Evolutionary conservation across 2,888 invertebrate genomes (phyloP).

Genomic region (Cheilosia variabilis): DNA sequence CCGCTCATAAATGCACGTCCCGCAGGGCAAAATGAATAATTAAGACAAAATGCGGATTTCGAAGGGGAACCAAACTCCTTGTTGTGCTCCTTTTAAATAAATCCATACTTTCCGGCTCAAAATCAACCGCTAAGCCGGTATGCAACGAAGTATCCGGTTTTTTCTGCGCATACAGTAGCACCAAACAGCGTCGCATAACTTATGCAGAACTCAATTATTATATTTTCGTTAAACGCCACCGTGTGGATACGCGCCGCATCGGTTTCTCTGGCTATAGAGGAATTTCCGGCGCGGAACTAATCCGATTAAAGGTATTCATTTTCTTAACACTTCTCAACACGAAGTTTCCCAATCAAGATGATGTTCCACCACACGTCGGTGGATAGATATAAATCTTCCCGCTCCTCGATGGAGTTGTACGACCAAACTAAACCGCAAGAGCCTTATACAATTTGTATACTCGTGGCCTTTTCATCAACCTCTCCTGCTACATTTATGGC

Average conservation of each 20-base stretch:
- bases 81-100: not conserved
- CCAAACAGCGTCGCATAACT: slow-evolving; percentile 43
- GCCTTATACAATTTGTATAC: slow-evolving; percentile 16
- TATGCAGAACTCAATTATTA: slow-evolving; percentile 71
- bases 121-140: slow-evolving; percentile 1
- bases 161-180: slow-evolving; percentile 40
- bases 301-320: slow-evolving; percentile 71
- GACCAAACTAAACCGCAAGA: slow-evolving; percentile 16
- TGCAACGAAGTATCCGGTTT: not conserved
- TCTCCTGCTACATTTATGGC: slow-evolving; percentile 64
- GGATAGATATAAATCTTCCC: slow-evolving; percentile 42
- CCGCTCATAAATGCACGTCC: not conserved
- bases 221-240: slow-evolving; percentile 48
- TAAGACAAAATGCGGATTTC: not conserved
- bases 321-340: slow-evolving; percentile 63
- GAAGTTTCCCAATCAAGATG: slow-evolving; percentile 66
- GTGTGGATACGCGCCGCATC: slow-evolving; percentile 9
- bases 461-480: slow-evolving; percentile 38
- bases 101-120: not conserved
- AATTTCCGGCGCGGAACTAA: slow-evolving; percentile 58
- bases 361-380: slow-evolving; percentile 22
- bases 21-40: slow-evolving; percentile 30
- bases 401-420: slow-evolving; percentile 27
- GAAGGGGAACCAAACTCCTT: not conserved
- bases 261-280: slow-evolving; percentile 19